These are phyloP conservation scores for Bombus confusus DNA, from an alignment of 1,140 invertebrate species.

Conservation along the genomic window DNA sequence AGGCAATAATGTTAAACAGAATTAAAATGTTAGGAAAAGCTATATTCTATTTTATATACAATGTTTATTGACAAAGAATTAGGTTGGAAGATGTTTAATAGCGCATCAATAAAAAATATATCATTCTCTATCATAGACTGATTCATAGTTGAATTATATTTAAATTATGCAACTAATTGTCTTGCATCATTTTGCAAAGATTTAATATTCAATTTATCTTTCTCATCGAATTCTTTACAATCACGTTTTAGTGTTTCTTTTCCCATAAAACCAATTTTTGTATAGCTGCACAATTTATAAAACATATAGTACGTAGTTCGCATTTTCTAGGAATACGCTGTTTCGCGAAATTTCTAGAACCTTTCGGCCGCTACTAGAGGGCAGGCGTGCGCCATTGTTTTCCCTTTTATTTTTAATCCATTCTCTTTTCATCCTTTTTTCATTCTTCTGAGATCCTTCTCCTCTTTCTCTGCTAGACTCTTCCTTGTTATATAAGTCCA, in stretches of 20 bases:
- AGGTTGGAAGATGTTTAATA: background rate
- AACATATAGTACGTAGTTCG: background rate
- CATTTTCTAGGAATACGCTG: background rate
- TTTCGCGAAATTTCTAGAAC: constrained; percentile 25
- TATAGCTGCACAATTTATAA: background rate
- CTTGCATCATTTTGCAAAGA: background rate
- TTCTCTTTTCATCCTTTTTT: constrained; percentile 24
- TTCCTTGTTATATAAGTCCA: constrained; percentile 71
- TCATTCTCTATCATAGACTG: background rate
- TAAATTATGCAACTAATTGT: background rate
- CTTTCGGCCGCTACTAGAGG: constrained; percentile 5
- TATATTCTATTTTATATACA: background rate
- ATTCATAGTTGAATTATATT: background rate
- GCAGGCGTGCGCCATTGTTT: constrained; percentile 9
- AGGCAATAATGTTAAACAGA: background rate
- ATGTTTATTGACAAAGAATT: background rate
- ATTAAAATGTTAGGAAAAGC: background rate
- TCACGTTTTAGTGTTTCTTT: no score
- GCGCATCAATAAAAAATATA: background rate
- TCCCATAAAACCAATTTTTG: background rate
- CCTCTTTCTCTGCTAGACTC: constrained; percentile 50
- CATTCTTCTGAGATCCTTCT: constrained; percentile 37
- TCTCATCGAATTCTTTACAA: background rate
- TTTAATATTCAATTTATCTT: background rate
- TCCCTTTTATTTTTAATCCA: constrained; percentile 54